Conservation (phyloP, 2,888 invertebrate species). For the Encarsia formosa region DNA sequence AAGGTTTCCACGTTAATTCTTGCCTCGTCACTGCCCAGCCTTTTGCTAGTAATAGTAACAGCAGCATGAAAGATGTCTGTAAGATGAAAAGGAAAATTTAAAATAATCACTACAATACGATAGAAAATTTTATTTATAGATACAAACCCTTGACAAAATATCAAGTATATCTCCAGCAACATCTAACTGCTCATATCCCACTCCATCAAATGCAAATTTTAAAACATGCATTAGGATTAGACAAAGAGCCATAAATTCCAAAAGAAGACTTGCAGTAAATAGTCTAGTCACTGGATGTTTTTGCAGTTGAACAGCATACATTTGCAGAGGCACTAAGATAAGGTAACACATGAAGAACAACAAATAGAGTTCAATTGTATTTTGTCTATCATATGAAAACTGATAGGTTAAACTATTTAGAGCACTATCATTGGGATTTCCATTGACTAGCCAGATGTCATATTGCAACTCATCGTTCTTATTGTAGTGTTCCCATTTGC, state of each 20-base stretch:
- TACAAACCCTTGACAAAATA: constrained; percentile 85
- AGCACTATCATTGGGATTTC: constrained; percentile 83
- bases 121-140: constrained; percentile 32
- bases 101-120: background rate
- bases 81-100: background rate
- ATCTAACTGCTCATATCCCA: constrained; percentile 76
- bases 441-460: constrained; percentile 95
- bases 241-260: constrained; percentile 81
- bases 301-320: constrained; percentile 85
- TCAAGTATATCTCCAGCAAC: constrained; percentile 89
- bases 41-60: constrained; percentile 87
- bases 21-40: constrained; percentile 94
- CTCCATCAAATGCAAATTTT: constrained; percentile 86
- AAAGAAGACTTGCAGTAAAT: constrained; percentile 79
- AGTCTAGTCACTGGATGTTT: constrained; percentile 87
- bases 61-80: constrained; percentile 89
- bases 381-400: constrained; percentile 94
- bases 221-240: constrained; percentile 85
- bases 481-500: constrained; percentile 78
- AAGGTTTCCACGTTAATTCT: constrained; percentile 81
- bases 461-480: constrained; percentile 65
- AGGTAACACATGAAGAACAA: constrained; percentile 83
- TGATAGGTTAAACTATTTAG: constrained; percentile 89
- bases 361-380: constrained; percentile 85
- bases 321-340: constrained; percentile 81